Conservation (phyloP, 2,113 vertebrate genomes). For the Mugil cephalus region DNA sequence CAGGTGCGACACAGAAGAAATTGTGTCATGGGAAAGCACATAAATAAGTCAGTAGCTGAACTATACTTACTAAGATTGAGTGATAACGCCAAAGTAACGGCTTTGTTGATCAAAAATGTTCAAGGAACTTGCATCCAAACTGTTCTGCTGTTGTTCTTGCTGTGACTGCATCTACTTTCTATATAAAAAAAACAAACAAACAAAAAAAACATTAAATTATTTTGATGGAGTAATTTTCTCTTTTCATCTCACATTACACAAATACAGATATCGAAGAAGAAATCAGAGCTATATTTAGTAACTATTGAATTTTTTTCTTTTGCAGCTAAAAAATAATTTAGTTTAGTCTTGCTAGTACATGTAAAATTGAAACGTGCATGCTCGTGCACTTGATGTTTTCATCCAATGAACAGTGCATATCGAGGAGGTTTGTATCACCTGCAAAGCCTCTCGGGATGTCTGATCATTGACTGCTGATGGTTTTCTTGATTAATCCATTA, state of each 20-base stretch:
- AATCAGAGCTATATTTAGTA: slow-evolving; percentile 46
- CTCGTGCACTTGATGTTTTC: too few species aligned
- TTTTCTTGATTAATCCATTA: too few species aligned
- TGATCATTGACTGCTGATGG: too few species aligned
- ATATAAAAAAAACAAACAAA: too few species aligned
- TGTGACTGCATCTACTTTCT: background rate
- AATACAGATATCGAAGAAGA: slow-evolving; percentile 34
- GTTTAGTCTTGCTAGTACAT: too few species aligned
- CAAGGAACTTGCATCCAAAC: background rate
- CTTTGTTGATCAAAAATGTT: too few species aligned
- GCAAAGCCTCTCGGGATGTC: slow-evolving; percentile 1
- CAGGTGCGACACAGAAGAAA: slow-evolving; percentile 18
- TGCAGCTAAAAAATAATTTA: slow-evolving; percentile 44
- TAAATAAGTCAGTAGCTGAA: background rate
- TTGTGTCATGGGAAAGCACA: background rate
- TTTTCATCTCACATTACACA: slow-evolving; percentile 7
- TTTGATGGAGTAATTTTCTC: slow-evolving; percentile 13
- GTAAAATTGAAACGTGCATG: background rate
- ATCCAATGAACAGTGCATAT: too few species aligned
- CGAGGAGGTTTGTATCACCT: background rate
- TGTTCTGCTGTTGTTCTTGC: background rate
- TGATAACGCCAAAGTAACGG: too few species aligned
- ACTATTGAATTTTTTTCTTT: slow-evolving; percentile 23
- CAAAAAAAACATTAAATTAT: background rate
- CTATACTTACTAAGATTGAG: too few species aligned